Evolutionary conservation across 2,797 vertebrate species (phyloP).

Genomic region (Rhinophrynus dorsalis): DNA sequence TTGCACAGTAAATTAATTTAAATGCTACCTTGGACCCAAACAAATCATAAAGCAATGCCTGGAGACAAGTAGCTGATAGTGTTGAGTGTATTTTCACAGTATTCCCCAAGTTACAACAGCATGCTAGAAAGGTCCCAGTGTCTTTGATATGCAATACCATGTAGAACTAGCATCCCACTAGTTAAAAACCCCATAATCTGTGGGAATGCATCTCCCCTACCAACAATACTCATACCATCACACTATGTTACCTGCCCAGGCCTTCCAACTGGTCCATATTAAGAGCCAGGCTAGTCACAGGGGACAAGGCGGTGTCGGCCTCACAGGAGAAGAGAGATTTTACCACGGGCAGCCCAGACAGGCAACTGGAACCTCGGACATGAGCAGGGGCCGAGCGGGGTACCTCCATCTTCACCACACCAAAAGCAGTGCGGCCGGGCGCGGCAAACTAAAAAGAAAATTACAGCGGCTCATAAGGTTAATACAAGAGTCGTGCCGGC

Average conservation of each 20-base stretch:
- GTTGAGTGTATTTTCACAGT: too few relatives aligned
- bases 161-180: too few relatives aligned
- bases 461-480: not conserved
- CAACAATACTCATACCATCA: too few relatives aligned
- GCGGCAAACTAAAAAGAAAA: not conserved
- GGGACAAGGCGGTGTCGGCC: constrained; percentile 67
- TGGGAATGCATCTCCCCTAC: too few relatives aligned
- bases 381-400: constrained; percentile 1
- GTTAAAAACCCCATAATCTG: too few relatives aligned
- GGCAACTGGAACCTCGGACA: constrained; percentile 20
- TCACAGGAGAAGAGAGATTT: constrained; percentile 71
- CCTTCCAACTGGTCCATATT: constrained; percentile 80
- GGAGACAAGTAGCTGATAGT: too few relatives aligned
- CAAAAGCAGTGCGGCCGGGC: constrained; percentile 6
- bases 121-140: too few relatives aligned
- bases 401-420: constrained; percentile 15
- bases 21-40: too few relatives aligned
- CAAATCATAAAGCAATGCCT: too few relatives aligned
- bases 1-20: too few relatives aligned
- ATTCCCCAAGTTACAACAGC: too few relatives aligned
- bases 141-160: too few relatives aligned
- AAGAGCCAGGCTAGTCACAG: constrained; percentile 80
- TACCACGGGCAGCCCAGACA: constrained; percentile 58
- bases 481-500: not conserved
- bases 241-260: constrained; percentile 83